phyloP scores from a whole-genome alignment of 2,888 invertebrate genomes.

The Tigriopus californicus region DNA sequence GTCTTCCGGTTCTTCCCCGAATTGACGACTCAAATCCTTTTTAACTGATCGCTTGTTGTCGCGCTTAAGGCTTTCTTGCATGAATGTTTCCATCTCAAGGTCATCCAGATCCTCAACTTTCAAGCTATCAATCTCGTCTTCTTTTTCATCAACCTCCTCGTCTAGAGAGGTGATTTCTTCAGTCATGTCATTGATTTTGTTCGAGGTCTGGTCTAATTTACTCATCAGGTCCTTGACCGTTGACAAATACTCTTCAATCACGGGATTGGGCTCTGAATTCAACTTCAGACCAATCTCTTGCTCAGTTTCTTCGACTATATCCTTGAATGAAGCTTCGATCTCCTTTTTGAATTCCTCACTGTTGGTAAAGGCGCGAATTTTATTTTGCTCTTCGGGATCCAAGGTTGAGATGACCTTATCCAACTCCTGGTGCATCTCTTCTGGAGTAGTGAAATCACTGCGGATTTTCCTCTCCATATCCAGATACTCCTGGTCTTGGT shows the following conservation, averaged over 20 bases:
- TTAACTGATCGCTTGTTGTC: not conserved
- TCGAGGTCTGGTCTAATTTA: not conserved
- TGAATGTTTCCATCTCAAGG: not conserved
- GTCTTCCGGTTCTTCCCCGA: not conserved
- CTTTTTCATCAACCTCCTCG: not conserved
- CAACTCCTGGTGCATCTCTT: not conserved
- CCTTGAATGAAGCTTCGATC: not conserved
- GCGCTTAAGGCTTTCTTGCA: not conserved
- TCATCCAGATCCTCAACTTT: not conserved
- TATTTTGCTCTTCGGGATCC: no score
- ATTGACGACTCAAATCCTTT: not conserved
- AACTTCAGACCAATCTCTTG: not conserved
- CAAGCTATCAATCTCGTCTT: not conserved
- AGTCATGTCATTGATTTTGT: not conserved
- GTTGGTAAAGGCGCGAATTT: no score
- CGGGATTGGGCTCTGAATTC: not conserved
- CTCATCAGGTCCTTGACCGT: not conserved
- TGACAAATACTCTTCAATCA: not conserved
- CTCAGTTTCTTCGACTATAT: slow-evolving; percentile 1
- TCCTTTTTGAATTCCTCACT: not conserved
- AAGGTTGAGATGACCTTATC: no score
- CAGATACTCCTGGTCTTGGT: not conserved
- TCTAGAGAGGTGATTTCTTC: not conserved
- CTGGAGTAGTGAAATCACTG: not conserved
- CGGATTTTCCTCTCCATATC: not conserved